Evolutionary conservation across 2,113 vertebrate genomes (phyloP), one percentile per base, ranked within the genome.

Genomic region (Numenius arquata): DNA sequence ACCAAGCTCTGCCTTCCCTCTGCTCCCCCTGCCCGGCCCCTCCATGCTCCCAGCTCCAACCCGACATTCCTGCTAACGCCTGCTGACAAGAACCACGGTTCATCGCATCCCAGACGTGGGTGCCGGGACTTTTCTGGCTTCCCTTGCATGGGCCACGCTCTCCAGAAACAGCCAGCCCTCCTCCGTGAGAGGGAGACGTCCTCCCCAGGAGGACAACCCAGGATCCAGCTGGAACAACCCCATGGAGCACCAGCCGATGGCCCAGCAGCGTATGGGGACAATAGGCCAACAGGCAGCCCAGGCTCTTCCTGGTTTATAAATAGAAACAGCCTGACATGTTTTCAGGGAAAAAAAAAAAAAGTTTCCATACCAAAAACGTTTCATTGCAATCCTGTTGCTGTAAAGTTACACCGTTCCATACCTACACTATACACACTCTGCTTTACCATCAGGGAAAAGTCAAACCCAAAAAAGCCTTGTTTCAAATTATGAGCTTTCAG

Each of bases 51-150:
- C 11, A 0, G 30, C 65, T 45, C 15, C 16, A 61, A 8, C 45
- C 72, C 4, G 0, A 20, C 38, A 2, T 45, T 43, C 9, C 7
- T 5, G 22, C 25, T 8, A 32, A 40, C 14, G 4, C 58, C 38
- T 2, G 1, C 36, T 21, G 34, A 14, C 41, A 47, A 20, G 6
- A 41, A 20, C 41, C 7, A 15, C 1, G 3, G 19, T 32, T 47
- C 26, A 2, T 12, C 2, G 13, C 63, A 27, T 10, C 63, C 66
- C 78, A 34, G 16, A n/a, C 38, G 45, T 1, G 5, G 11, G 41
- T 1, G 5, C 0, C 1, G 22, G 45, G 58, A 30, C 4, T 25
- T 12, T 11, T 12, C 30, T 56, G 1, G 0, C 27, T 21, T 22
- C 30, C 21, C n/a, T 29, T 5, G 3, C 2, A 0, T 1, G 8